Conservation (phyloP, 2,888 invertebrate genomes). For the Mesorhabditis sp. region DNA sequence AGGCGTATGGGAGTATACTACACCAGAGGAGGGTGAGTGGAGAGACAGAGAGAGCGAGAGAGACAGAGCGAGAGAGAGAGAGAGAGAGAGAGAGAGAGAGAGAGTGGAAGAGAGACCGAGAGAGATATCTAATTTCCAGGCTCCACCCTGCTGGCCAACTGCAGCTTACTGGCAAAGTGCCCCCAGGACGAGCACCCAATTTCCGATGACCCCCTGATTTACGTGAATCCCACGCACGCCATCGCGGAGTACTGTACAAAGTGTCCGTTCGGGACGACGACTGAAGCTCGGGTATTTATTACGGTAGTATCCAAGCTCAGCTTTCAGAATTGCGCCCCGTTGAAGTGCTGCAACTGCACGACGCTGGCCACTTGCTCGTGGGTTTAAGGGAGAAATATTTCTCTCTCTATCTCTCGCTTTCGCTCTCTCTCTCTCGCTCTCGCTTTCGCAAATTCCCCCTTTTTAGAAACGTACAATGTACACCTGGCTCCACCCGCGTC, state of each 20-base stretch:
- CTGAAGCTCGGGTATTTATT: not conserved
- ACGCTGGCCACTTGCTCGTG: slow-evolving; percentile 3
- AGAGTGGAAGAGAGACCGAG: not conserved
- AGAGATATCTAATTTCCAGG: not conserved
- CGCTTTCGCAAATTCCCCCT: not conserved
- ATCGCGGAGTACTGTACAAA: not conserved
- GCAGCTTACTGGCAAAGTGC: not conserved
- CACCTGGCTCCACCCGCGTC: not conserved
- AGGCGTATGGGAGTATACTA: not conserved
- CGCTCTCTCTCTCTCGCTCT: too few relatives aligned
- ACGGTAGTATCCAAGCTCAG: too few relatives aligned
- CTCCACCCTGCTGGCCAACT: not conserved
- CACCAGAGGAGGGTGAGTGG: not conserved
- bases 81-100: not conserved
- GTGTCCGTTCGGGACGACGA: slow-evolving; percentile 5
- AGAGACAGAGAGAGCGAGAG: not conserved
- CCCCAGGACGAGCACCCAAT: not conserved
- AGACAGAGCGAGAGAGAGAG: not conserved
- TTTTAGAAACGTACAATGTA: slow-evolving; percentile 1
- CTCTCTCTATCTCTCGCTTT: too few relatives aligned
- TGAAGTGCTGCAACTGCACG: not conserved
- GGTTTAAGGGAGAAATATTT: not conserved
- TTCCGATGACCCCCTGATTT: not conserved
- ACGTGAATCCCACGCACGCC: not conserved
- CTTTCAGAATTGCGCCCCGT: not conserved